Base-by-base conservation (phyloP, 2,888 invertebrate genomes). In the Platycnemis pennipes region DNA sequence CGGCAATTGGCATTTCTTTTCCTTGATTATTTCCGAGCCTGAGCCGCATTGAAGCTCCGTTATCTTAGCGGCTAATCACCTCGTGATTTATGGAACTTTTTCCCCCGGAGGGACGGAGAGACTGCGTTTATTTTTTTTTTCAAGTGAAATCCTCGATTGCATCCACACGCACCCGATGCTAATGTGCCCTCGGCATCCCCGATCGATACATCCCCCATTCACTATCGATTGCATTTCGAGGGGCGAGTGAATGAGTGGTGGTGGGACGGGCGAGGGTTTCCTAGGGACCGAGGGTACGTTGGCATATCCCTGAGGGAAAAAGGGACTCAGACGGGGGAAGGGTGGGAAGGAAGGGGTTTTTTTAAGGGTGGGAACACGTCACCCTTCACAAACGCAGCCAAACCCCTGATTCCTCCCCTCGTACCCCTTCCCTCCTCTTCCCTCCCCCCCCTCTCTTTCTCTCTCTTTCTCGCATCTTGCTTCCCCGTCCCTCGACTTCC, bases 81-180 rank as follows among this genome's bases (percentile, higher is more conserved):
- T 49, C 13, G 44, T 91, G 91, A 91, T 91, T 91, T 91, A 91
- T 91, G 69, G 91, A 56, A n/a, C 63, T 89, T 91, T 37, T 63
- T 63, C 13, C 3, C 22, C 22, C 37, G 77, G 22, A 22, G 26
- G 77, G 69, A 13, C 89, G 63, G 45, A 91, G 53, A 13, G 37
- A 77, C 13, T 77, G 77, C 37, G 16, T 91, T 69, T 56, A 42
- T 91, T 91, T 91, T 91, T 37, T 53, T 63, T n/a, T 63, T 91
- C 49, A 91, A 91, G 91, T 91, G 63, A 91, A 91, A 91, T 91
- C 91, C 91, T 69, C 63, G 91, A 91, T 91, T 91, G 91, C 91
- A 44, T 91, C 91, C 91, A 26, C 91, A 91, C 91, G 91, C 91
- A 91, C 91, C 63, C 31, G 77, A 91, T 91, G 91, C 91, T 69